Percentiles rank a stretch among this genome's conserved stretches.
These are phyloP conservation scores for Crioceris asparagi DNA, from an alignment of 2,888 invertebrate genomes.

Conservation along the genomic window DNA sequence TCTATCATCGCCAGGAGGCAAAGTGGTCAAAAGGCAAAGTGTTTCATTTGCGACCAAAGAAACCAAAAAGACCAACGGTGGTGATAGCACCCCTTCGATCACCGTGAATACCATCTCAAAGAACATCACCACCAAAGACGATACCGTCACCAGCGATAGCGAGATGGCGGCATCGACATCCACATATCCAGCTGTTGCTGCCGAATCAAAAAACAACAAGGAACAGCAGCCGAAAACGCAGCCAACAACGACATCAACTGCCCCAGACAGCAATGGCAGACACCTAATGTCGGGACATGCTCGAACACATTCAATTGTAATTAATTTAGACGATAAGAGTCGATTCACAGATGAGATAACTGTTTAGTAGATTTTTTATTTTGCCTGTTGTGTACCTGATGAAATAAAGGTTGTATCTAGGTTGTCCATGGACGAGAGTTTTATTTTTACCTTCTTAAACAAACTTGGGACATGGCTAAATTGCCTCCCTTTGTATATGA, in stretches of 20 bases:
- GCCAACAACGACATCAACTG: too few relatives aligned
- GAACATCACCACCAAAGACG: too few relatives aligned
- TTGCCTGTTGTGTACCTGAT: constrained; percentile 24
- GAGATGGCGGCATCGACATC: constrained; percentile 20
- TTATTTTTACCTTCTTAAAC: too few relatives aligned
- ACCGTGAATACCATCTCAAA: too few relatives aligned
- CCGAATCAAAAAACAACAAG: constrained; percentile 20
- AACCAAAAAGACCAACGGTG: constrained; percentile 5
- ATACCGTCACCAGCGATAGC: constrained; percentile 13
- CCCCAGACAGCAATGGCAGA: constrained; percentile 31
- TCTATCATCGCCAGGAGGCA: constrained; percentile 17
- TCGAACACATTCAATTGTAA: constrained; percentile 64
- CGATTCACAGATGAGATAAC: constrained; percentile 74
- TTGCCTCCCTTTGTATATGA: too few relatives aligned
- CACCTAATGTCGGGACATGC: constrained; percentile 52
- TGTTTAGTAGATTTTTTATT: constrained; percentile 45
- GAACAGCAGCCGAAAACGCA: too few relatives aligned
- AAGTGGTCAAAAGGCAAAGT: constrained; percentile 35
- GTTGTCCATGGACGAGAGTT: too few relatives aligned
- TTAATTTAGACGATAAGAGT: constrained; percentile 70
- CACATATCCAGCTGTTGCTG: constrained; percentile 19
- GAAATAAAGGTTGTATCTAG: constrained; percentile 20
- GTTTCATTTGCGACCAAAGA: constrained; percentile 40
- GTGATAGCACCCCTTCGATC: too few relatives aligned
- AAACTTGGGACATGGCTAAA: too few relatives aligned